Conservation (phyloP, 1,140 invertebrate species). For the Tetraneura akinire region DNA sequence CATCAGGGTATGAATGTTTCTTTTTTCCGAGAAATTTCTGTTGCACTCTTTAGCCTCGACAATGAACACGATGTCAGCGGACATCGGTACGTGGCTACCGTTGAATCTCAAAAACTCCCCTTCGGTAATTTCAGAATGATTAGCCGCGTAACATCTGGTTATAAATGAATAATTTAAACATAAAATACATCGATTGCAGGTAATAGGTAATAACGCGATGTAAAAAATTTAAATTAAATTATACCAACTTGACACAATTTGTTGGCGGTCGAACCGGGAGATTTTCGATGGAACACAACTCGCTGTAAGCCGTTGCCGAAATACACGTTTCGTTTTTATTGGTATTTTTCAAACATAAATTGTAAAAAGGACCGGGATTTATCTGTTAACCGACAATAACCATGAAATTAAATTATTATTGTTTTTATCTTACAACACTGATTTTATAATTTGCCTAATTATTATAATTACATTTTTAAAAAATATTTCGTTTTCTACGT, state of each 20-base stretch:
- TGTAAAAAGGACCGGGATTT: slow-evolving; percentile 65
- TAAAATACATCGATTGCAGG: too few species aligned
- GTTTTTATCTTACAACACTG: too few species aligned
- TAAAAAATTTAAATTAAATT: too few species aligned
- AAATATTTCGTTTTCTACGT: too few species aligned
- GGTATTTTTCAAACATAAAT: slow-evolving; percentile 64
- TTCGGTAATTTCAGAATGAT: slow-evolving; percentile 63
- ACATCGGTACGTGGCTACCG: slow-evolving; percentile 63
- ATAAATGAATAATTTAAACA: too few species aligned
- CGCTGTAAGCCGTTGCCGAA: slow-evolving; percentile 75
- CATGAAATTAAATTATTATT: too few species aligned
- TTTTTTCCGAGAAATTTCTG: slow-evolving; percentile 65
- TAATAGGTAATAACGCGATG: too few species aligned
- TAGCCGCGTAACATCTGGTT: not conserved
- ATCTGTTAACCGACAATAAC: slow-evolving; percentile 58
- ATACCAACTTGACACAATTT: slow-evolving; percentile 72
- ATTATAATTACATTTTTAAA: too few species aligned
- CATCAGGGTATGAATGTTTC: slow-evolving; percentile 70
- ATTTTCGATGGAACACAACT: slow-evolving; percentile 72
- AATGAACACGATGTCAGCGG: slow-evolving; percentile 84
- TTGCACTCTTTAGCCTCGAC: slow-evolving; percentile 85
- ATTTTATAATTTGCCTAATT: too few species aligned
- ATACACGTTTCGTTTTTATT: slow-evolving; percentile 69
- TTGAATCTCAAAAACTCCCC: slow-evolving; percentile 68
- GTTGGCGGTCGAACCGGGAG: slow-evolving; percentile 77